Conservation (phyloP, 2,113 vertebrate genomes). For the Gymnobelideus leadbeateri region DNA sequence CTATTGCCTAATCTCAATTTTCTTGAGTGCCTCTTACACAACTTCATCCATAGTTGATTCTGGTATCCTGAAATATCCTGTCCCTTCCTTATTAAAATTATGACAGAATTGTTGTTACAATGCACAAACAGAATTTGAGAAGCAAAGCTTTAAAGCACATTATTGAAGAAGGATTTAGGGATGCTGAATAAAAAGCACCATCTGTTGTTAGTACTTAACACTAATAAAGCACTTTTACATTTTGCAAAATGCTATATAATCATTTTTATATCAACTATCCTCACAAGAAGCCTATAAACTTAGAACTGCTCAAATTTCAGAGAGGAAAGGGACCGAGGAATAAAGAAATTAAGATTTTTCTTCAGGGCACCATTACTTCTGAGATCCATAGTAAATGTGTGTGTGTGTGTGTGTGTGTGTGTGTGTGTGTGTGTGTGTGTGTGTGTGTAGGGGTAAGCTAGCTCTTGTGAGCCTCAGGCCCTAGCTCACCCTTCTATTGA, state of each 20-base stretch:
- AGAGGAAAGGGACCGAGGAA: constrained; percentile 13
- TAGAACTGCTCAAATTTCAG: constrained; percentile 23
- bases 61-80: constrained; percentile 10
- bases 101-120: neutral
- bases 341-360: neutral
- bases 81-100: constrained; percentile 16
- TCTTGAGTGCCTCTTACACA: neutral
- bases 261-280: constrained; percentile 20
- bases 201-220: constrained; percentile 6
- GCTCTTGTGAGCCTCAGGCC: constrained; percentile 10
- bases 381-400: constrained; percentile 47
- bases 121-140: constrained; percentile 30
- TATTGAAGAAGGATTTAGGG: neutral
- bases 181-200: constrained; percentile 1
- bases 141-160: constrained; percentile 35
- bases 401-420: neutral
- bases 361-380: neutral
- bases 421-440: neutral
- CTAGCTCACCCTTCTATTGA: constrained; percentile 31
- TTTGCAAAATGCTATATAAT: constrained; percentile 8
- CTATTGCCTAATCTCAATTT: neutral
- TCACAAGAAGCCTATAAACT: constrained; percentile 4
- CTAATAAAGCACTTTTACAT: constrained; percentile 11
- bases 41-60: neutral
- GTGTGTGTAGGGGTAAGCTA: neutral